Base-by-base conservation (phyloP, 2,797 vertebrate genomes). In the Clarias pachynema region DNA sequence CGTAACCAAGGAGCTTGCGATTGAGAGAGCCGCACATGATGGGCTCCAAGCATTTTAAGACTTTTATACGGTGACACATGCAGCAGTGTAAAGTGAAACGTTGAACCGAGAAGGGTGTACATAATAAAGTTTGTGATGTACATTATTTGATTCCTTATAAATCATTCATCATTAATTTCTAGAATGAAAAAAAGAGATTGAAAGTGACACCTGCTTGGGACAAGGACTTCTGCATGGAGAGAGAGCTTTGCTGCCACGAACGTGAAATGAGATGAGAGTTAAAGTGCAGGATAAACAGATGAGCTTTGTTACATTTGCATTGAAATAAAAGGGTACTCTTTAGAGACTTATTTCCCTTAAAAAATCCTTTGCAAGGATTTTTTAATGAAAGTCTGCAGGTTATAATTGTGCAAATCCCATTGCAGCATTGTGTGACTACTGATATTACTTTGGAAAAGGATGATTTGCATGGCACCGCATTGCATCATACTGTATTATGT, bases 111-210 rank as follows among this genome's bases (percentile, higher is more conserved):
- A 49, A 40, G 66, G 75, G 79, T 90, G 87, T 91, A 89, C 77
- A 80, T 80, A 79, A 91, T 91, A 89, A 87, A 87, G 86, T 88
- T 87, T 89, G 87, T 87, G 81, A 81, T 82, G 84, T 80, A 66
- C 49, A 78, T 83, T 18, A 84, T 49, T 81, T 73, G 70, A 65
- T 85, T 86, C 77, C 37, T 74, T 80, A 16, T 68, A 63, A 80
- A 74, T 70, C 53, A 7, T 83, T 84, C 10, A 49, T 49, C 44
- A 49, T 82, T 66, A 63, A 86, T 78, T 80, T 80, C 37, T 68
- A 59, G 44, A 49, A 49, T 49, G 1, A 56, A 75, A 53, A 37
- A 44, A 68, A 84, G 69, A 79, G 73, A 89, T 84, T 87, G 68
- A 78, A 70, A 74, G n/a, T 70, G 66, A 65, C 22, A n/a, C 57